Evolutionary conservation across 2,888 invertebrate genomes (phyloP), one percentile per base, ranked within the genome.

Genomic region (Volucella inflata): DNA sequence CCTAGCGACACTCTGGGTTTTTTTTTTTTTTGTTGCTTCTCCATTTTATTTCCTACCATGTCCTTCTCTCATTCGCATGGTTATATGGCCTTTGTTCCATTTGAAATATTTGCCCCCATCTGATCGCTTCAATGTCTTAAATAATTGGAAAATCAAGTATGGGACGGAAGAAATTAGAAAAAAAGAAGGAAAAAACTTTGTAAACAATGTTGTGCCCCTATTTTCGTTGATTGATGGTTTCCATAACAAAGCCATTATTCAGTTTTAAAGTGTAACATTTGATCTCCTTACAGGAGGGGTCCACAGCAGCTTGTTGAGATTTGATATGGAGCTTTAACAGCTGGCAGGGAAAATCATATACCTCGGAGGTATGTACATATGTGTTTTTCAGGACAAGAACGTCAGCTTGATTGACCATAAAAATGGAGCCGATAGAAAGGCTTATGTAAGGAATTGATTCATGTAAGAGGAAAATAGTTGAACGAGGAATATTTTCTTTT

Each of bases 61-160:
- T 38, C 44, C 3, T 21, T 14, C 48, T 68, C n/a, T 46, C 14
- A 14, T 42, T 46, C 38, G 53, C n/a, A 0, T 53, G 12, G 2
- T 8, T 16, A 44, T 30, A 1, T 30, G 6, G 30, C 38, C 30
- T 12, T 11, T 46, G 14, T n/a, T 21, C n/a, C 30, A 9, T 55
- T 30, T 11, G 21, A 59, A 62, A 40, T 57, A 38, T 48, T 75
- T 76, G 57, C 44, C 62, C 55, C 50, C 65, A 36, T 64, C 48
- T 55, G 36, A 30, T 0, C 30, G 53, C 36, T 51, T 36, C 59
- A 59, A 65, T 75, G 53, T 80, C 80, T 80, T 80, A 62, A 85
- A 85, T 85, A 85, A 85, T 85, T 85, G 85, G 81, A 77, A 85
- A 85, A 76, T 68, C 76, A 72, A 77, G 60, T 51, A 6, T 6